Conservation (phyloP, 2,888 invertebrate species). For the Sussaba pulchella region DNA sequence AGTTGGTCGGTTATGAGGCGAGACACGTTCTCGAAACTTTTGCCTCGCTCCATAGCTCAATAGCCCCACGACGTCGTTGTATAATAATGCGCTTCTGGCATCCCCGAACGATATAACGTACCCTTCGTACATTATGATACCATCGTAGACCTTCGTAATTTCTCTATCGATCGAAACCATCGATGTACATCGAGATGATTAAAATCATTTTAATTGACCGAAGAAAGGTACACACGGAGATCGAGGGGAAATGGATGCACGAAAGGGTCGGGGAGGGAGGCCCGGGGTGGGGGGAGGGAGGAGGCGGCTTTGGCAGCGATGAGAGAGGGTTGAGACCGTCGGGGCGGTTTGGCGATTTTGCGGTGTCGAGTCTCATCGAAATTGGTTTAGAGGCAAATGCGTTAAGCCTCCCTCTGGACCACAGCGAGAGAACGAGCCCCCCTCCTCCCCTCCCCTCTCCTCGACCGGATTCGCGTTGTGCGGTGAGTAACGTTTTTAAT, state of each 20-base stretch:
- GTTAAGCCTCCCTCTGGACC: constrained; percentile 38
- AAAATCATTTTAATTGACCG: constrained; percentile 51
- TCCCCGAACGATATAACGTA: constrained; percentile 11
- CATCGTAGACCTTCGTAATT: background rate
- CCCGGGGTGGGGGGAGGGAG: background rate
- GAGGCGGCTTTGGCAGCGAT: background rate
- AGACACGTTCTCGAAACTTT: constrained; percentile 57
- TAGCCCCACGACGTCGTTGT: constrained; percentile 14
- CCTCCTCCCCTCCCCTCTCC: background rate
- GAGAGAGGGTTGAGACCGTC: constrained; percentile 26
- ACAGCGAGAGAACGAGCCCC: background rate
- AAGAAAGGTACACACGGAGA: constrained; percentile 22
- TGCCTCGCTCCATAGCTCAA: constrained; percentile 17
- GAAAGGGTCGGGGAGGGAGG: background rate
- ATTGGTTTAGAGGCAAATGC: constrained; percentile 63
- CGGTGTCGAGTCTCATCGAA: constrained; percentile 54
- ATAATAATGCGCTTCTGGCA: constrained; percentile 51
- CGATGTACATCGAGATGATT: background rate
- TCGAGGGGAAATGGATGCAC: constrained; percentile 1
- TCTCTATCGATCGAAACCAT: constrained; percentile 3
- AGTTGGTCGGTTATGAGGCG: constrained; percentile 49
- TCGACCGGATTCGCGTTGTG: constrained; percentile 52
- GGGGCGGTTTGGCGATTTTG: constrained; percentile 37
- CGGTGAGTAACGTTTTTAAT: constrained; percentile 72
- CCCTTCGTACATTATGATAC: background rate